These are phyloP conservation scores for Eleginops maclovinus DNA, from an alignment of 2,113 vertebrate species.

Conservation along the genomic window DNA sequence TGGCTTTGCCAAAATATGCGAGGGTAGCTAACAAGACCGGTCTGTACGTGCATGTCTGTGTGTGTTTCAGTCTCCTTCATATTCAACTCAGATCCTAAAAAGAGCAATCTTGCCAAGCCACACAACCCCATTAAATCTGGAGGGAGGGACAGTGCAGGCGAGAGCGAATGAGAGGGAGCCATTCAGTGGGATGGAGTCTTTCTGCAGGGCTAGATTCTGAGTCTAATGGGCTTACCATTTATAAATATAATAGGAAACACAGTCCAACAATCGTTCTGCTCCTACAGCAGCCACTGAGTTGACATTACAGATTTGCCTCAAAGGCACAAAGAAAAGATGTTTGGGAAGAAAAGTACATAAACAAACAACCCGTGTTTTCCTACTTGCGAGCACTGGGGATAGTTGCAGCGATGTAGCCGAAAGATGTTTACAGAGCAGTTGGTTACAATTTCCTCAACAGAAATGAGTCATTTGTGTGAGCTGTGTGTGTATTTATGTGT, in stretches of 20 bases:
- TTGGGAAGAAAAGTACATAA: constrained; percentile 7
- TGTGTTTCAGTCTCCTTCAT: constrained; percentile 59
- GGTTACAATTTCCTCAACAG: constrained; percentile 34
- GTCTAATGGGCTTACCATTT: constrained; percentile 46
- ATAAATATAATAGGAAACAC: constrained; percentile 50
- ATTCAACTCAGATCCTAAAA: constrained; percentile 74
- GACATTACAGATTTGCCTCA: constrained; percentile 18
- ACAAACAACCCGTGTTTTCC: constrained; percentile 31
- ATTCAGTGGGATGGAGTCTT: constrained; percentile 36
- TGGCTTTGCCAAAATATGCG: constrained; percentile 70
- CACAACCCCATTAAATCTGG: constrained; percentile 72
- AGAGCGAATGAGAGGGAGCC: constrained; percentile 43
- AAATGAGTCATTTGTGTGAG: background rate
- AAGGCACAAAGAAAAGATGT: constrained; percentile 31
- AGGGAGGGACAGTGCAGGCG: constrained; percentile 33
- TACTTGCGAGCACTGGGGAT: background rate
- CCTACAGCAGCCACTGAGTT: constrained; percentile 3
- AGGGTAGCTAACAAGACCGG: constrained; percentile 78
- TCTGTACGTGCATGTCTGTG: constrained; percentile 64
- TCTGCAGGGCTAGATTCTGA: constrained; percentile 25
- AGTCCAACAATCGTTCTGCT: constrained; percentile 24
- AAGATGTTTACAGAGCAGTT: constrained; percentile 41
- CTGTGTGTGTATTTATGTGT: background rate
- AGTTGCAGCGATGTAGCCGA: constrained; percentile 20
- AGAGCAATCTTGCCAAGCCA: constrained; percentile 71